A percentile compares a stretch with the other conserved stretches of the same genome.
Conservation (phyloP, 1,140 invertebrate species). For the Melitaea cinxia region DNA sequence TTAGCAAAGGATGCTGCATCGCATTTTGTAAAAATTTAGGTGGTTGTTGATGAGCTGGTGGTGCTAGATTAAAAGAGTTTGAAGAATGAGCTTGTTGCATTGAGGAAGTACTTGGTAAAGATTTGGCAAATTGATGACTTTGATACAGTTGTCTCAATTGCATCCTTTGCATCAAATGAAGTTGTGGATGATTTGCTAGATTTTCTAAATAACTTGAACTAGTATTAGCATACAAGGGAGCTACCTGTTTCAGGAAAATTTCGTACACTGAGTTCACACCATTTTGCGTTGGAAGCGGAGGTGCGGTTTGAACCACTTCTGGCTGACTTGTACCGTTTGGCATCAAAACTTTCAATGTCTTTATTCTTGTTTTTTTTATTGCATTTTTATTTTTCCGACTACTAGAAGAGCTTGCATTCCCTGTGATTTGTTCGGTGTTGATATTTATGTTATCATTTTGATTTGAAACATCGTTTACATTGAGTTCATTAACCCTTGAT, state of each 20-base stretch:
- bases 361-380: conserved; percentile 59
- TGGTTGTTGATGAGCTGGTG: conserved; percentile 38
- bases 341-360: conserved; percentile 53
- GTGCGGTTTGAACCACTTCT: conserved; percentile 53
- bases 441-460: conserved; percentile 42
- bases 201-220: conserved; percentile 69
- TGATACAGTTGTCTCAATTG: conserved; percentile 42
- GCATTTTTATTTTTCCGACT: conserved; percentile 57
- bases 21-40: conserved; percentile 71
- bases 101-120: conserved; percentile 53
- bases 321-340: conserved; percentile 48
- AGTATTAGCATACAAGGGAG: conserved; percentile 57
- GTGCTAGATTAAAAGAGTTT: conserved; percentile 38
- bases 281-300: conserved; percentile 27
- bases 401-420: conserved; percentile 14
- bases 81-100: conserved; percentile 34
- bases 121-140: conserved; percentile 40
- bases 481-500: background rate
- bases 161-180: conserved; percentile 49
- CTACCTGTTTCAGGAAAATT: conserved; percentile 54
- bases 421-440: conserved; percentile 16
- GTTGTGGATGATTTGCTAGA: conserved; percentile 61
- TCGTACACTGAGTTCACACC: conserved; percentile 47
- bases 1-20: conserved; percentile 61
- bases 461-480: conserved; percentile 1